A percentile compares a stretch with the other conserved stretches of the same genome.
These are phyloP conservation scores for Drosophila navojoa DNA, from an alignment of 1,140 invertebrate genomes.

Conservation along the genomic window DNA sequence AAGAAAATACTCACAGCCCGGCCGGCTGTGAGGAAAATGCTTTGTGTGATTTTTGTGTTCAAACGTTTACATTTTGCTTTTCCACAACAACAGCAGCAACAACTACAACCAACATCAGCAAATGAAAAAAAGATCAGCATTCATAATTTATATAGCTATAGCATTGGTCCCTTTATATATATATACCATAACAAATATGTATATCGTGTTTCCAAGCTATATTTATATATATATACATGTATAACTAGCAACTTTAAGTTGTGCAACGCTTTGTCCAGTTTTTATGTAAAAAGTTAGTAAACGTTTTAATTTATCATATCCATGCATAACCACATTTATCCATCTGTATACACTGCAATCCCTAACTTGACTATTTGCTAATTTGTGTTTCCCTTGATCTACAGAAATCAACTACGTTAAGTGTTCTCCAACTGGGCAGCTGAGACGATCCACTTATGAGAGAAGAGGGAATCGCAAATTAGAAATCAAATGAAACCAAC, in stretches of 20 bases:
- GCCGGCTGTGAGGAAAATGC: conserved; percentile 65
- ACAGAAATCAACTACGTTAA: conserved; percentile 80
- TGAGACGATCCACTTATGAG: conserved; percentile 37
- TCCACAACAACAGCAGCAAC: conserved; percentile 34
- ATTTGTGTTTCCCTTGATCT: conserved; percentile 2
- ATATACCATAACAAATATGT: neutral
- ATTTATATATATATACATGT: conserved; percentile 23
- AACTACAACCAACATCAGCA: conserved; percentile 23
- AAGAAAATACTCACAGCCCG: conserved; percentile 67
- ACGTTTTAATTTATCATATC: conserved; percentile 14
- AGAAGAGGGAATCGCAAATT: conserved; percentile 53
- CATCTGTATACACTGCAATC: conserved; percentile 1
- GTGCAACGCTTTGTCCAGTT: conserved; percentile 74
- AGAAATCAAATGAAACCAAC: conserved; percentile 61
- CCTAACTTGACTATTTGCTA: neutral
- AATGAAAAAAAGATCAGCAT: conserved; percentile 12
- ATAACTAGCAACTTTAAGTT: conserved; percentile 71
- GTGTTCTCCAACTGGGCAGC: conserved; percentile 36
- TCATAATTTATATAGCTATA: conserved; percentile 25
- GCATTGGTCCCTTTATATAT: conserved; percentile 27
- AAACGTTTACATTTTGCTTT: conserved; percentile 78
- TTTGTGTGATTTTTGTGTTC: conserved; percentile 82
- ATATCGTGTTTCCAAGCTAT: conserved; percentile 26
- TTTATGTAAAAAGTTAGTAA: conserved; percentile 80
- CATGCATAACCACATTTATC: conserved; percentile 17